Evolutionary conservation across 2,797 vertebrate genomes (phyloP).

Genomic region (Gobio occitaniae): DNA sequence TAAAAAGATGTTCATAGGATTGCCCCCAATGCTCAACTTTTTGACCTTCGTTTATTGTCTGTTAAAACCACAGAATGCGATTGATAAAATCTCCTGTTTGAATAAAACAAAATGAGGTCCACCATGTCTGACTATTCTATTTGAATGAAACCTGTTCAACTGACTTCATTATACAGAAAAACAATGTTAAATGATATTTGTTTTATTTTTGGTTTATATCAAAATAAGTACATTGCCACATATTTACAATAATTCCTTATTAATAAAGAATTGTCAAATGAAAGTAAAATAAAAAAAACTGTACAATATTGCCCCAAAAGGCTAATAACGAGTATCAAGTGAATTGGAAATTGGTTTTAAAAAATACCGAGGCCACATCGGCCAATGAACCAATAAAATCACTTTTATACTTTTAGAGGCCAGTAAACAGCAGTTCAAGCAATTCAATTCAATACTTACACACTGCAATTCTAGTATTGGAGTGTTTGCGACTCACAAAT

Average conservation of each 20-base stretch:
- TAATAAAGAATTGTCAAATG: constrained; percentile 60
- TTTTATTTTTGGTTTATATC: constrained; percentile 81
- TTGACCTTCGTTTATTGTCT: constrained; percentile 39
- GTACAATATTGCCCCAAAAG: constrained; percentile 52
- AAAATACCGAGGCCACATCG: constrained; percentile 56
- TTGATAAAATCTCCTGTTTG: constrained; percentile 79
- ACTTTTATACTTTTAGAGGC: constrained; percentile 39
- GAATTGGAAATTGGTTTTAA: constrained; percentile 19
- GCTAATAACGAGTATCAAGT: constrained; percentile 10
- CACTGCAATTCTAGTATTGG: constrained; percentile 10
- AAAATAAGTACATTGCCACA: constrained; percentile 78
- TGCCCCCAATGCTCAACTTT: constrained; percentile 2
- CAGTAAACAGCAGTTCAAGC: constrained; percentile 37
- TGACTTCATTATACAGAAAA: background rate
- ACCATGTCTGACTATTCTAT: constrained; percentile 8
- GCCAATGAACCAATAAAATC: background rate
- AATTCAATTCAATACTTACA: constrained; percentile 38
- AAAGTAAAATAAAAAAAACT: constrained; percentile 48
- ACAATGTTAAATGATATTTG: constrained; percentile 41
- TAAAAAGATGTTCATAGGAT: background rate
- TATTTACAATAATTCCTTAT: constrained; percentile 79
- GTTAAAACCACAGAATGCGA: constrained; percentile 63
- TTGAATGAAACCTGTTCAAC: background rate
- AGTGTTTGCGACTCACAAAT: constrained; percentile 41
- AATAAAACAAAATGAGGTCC: constrained; percentile 78